Evolutionary conservation across 2,113 vertebrate genomes (phyloP).

Genomic region (Cottus gobio): DNA sequence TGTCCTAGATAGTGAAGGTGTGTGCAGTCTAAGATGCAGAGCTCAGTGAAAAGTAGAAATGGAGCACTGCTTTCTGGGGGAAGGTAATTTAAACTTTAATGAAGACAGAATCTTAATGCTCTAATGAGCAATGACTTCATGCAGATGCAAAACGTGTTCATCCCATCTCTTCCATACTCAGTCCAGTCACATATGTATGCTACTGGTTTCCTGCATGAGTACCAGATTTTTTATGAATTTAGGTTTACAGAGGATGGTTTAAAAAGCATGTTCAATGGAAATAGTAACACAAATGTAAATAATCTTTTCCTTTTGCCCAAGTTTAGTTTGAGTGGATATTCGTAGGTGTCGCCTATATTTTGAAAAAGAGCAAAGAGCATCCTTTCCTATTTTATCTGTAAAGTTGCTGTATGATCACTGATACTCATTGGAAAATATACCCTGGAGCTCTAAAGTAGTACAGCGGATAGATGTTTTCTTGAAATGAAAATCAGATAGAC

Average conservation of each 20-base stretch:
- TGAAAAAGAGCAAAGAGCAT: background rate
- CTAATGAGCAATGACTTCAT: constrained; percentile 66
- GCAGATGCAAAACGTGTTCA: constrained; percentile 45
- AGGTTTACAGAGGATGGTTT: constrained; percentile 4
- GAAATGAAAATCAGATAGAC: constrained; percentile 12
- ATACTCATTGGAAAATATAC: background rate
- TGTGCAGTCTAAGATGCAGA: constrained; percentile 62
- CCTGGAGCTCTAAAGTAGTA: background rate
- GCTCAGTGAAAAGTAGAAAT: constrained; percentile 72
- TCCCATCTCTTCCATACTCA: background rate
- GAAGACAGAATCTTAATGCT: constrained; percentile 66
- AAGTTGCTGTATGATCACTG: background rate
- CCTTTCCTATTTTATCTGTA: background rate
- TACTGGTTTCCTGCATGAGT: background rate
- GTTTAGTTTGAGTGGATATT: constrained; percentile 17
- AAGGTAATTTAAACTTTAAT: constrained; percentile 72
- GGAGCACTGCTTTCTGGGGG: constrained; percentile 69
- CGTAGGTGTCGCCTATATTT: background rate
- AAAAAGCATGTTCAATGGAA: background rate
- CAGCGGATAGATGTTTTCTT: constrained; percentile 6
- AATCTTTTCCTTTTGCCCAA: background rate
- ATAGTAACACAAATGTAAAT: background rate
- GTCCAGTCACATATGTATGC: constrained; percentile 30
- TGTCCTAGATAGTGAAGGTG: constrained; percentile 78
- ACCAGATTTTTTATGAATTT: constrained; percentile 2